Base-by-base conservation (phyloP, 2,797 vertebrate genomes). In the Triplophysa bombifrons region DNA sequence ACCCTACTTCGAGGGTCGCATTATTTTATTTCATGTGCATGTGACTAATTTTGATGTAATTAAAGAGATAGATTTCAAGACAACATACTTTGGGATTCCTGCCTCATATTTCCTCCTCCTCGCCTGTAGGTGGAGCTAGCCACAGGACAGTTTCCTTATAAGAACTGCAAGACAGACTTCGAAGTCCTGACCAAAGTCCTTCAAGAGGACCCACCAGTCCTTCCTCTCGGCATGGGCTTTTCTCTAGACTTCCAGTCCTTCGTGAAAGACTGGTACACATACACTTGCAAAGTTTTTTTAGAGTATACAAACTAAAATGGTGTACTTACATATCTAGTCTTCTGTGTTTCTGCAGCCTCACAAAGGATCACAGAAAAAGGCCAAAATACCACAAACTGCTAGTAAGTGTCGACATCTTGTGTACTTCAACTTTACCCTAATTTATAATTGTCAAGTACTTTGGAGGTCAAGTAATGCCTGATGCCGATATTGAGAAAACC, bases 351-450 rank as follows among this genome's bases (percentile, higher is more conserved):
- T 65, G 0, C 90, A 98, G 97, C 93, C 96, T 98, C 92, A 98
- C 96, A 94, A 98, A 98, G 93, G 97, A 98, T 95, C 97, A 98
- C 94, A 95, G 96, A 94, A 98, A 98, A 95, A 95, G 97, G 96
- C 97, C 97, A 96, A 98, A 98, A 96, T 98, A 98, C 90, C 96
- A 96, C 92, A 95, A 94, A 90, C 92, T 98, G 89, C 95, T 98
- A 89, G 97, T 98, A 90, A 94, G 95, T 90, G 10, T 56, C 7
- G 34, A 38, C 34, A 38, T 38, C 5, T 38, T 6, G 6, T 1
- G 34, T 38, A 7, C 34, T 38, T 38, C 34, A 6, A 6, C 34
- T 38, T 38, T 38, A 38, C 34, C 5, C 34, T 38, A 38, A 38
- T 38, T 38, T 38, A 38, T 38, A 38, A 38, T 38, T 8, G 6